Evolutionary conservation across 1,140 invertebrate species (phyloP).

Genomic region (Lepidurus packardi): DNA sequence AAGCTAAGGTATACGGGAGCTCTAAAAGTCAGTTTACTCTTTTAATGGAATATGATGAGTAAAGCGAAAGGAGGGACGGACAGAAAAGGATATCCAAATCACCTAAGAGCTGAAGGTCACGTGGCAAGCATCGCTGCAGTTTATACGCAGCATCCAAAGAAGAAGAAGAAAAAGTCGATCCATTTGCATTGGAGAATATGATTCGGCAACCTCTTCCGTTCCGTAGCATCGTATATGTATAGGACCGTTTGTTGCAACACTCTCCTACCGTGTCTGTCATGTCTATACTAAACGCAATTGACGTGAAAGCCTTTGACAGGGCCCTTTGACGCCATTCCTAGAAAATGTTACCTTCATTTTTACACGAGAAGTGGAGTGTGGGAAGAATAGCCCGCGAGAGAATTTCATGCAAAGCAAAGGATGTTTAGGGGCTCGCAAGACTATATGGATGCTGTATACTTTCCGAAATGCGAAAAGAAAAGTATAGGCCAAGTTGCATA

Average conservation of each 20-base stretch:
- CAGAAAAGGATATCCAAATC: not conserved
- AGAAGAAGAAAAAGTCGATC: not conserved
- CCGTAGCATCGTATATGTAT: not conserved
- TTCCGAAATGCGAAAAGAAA: not conserved
- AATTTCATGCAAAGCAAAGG: conserved; percentile 13
- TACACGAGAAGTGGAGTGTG: not conserved
- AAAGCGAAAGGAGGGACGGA: not conserved
- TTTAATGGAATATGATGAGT: not conserved
- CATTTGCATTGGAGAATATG: not conserved
- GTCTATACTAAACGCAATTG: not conserved
- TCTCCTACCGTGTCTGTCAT: not conserved
- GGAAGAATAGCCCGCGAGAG: not conserved
- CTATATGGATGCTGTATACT: not conserved
- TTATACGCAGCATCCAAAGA: not conserved
- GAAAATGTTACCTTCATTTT: not conserved
- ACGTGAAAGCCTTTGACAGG: conserved; percentile 16
- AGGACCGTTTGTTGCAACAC: not conserved
- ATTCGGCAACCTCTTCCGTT: not conserved
- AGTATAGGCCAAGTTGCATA: not conserved
- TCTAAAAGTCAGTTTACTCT: too few relatives aligned
- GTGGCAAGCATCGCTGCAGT: not conserved
- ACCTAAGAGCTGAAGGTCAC: not conserved
- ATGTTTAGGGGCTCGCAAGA: not conserved
- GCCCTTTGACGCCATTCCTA: not conserved
- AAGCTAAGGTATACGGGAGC: too few relatives aligned